Evolutionary conservation across 2,888 invertebrate species (phyloP), one percentile per base, ranked within the genome.

Genomic region (Callyntrura guangdongensis): DNA sequence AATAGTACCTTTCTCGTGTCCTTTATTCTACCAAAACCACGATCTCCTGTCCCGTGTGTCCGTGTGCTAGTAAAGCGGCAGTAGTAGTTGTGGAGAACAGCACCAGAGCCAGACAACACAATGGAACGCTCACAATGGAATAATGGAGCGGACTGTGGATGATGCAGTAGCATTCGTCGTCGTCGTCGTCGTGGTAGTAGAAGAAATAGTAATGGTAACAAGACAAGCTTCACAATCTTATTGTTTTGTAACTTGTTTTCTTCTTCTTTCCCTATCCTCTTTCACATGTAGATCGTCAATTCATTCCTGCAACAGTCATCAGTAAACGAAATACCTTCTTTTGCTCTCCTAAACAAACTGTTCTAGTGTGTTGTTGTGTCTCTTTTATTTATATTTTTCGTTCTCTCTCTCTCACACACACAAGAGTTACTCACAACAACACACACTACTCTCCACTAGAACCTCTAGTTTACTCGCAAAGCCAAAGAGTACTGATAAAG

Each of bases 141-240:
- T 36, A 36, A 36, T 36, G 36, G 36, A 36, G 36, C 36, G 36
- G 36, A 36, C 22, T 53, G 72, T 74, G 77, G 22, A 0, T 77
- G 49, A 36, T 4, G 36, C 36, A 36, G 3, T 36, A 36, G 36
- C 6, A 36, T 36, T 36, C 36, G 36, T 36, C 36, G 36, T 36
- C 36, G 36, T 36, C 36, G 36, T 36, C 6, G 36, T 36, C 36
- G 36, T 36, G 6, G 36, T 36, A 36, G 36, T 36, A 36, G 36
- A 4, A 36, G 6, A 4, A 36, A 6, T 36, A 36, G 36, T 36
- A 36, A 12, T 22, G 20, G 5, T 53, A 77, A 77, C 53, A 74
- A 74, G 77, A 77, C 74, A 74, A 74, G 74, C 61, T 9, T n/a
- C 74, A 74, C 47, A 77, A 77, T 77, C 25, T 49, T 53, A 69